Percentiles rank a stretch among this genome's conserved stretches.
These are phyloP conservation scores for Galemys pyrenaicus DNA, from an alignment of 2,113 vertebrate species.

Conservation along the genomic window DNA sequence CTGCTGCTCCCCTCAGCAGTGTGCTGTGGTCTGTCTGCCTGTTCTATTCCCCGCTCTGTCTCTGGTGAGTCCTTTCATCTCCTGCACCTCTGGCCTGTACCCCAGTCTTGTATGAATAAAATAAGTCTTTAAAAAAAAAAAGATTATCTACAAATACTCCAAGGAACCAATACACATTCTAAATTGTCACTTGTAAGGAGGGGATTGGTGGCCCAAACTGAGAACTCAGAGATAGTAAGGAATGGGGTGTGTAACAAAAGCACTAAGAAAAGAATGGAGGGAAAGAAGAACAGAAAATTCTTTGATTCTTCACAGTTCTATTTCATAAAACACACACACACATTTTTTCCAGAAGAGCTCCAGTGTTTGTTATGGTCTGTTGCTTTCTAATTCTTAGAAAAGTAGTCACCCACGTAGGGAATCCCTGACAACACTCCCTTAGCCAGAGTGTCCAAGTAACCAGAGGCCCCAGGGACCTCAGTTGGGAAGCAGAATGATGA, in stretches of 20 bases:
- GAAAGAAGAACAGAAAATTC: background rate
- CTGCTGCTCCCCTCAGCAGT: no score
- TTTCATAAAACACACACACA: background rate
- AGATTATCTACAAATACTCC: background rate
- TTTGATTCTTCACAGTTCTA: slow-evolving; percentile 25
- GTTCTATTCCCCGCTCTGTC: no score
- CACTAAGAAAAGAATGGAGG: background rate
- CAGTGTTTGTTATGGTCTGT: slow-evolving; percentile 34
- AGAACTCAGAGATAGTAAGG: background rate
- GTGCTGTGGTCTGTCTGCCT: no score
- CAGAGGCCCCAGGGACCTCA: slow-evolving; percentile 58
- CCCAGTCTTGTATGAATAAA: no score
- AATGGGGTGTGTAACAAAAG: background rate
- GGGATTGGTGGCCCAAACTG: background rate
- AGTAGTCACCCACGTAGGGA: slow-evolving; percentile 54
- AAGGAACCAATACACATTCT: background rate
- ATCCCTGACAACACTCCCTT: slow-evolving; percentile 68
- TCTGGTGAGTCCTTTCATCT: no score
- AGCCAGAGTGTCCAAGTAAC: slow-evolving; percentile 58
- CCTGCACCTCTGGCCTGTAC: no score
- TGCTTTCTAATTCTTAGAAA: slow-evolving; percentile 66
- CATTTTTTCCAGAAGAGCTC: slow-evolving; percentile 4
- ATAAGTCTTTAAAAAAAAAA: no score
- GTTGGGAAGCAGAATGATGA: slow-evolving; percentile 55
- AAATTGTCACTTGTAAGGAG: background rate